phyloP scores from a whole-genome alignment of 2,888 invertebrate species.

The Petrolisthes cinctipes region DNA sequence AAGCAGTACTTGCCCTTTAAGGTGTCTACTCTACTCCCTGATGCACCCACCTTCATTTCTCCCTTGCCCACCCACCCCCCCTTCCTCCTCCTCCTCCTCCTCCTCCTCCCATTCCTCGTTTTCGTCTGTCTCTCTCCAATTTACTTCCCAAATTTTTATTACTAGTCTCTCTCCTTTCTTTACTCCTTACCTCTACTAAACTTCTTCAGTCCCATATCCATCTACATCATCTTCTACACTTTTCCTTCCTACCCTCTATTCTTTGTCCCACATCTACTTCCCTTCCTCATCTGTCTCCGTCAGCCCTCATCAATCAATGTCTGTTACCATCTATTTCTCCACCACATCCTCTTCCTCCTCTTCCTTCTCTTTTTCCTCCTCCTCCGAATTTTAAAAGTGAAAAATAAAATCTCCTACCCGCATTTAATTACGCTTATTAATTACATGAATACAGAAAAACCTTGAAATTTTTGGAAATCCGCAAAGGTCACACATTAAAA shows the following conservation, averaged over 20 bases:
- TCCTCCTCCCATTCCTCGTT: neutral
- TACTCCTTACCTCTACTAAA: neutral
- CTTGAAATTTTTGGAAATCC: no score
- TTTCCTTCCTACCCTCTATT: neutral
- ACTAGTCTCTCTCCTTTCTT: neutral
- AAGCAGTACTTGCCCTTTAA: no score
- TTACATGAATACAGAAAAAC: no score
- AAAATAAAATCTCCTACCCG: no score
- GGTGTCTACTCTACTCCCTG: no score
- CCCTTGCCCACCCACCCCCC: neutral
- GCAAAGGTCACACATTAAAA: no score
- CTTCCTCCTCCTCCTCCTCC: neutral
- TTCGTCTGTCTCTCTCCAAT: neutral
- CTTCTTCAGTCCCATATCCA: neutral
- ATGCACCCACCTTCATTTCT: neutral
- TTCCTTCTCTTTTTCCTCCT: neutral
- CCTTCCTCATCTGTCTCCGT: neutral
- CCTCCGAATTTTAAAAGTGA: neutral
- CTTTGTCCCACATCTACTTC: neutral
- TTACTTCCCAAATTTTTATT: neutral
- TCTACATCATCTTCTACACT: no score
- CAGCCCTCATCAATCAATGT: no score
- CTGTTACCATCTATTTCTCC: neutral
- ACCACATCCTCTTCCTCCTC: neutral
- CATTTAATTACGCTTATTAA: no score